These are phyloP conservation scores for Epinephelus lanceolatus DNA, from an alignment of 2,113 vertebrate species.

Conservation along the genomic window DNA sequence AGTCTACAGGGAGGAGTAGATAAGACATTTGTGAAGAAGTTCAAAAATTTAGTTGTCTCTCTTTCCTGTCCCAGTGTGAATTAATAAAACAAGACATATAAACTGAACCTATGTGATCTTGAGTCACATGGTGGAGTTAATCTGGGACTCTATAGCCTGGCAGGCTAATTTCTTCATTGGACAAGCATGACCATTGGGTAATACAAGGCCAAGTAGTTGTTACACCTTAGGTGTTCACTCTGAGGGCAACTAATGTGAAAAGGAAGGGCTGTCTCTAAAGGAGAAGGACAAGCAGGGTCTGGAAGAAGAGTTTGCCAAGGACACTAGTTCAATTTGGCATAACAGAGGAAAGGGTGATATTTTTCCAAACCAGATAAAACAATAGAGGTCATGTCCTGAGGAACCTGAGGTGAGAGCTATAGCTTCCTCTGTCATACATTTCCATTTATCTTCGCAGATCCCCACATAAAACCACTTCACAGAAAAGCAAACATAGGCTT, in stretches of 20 bases:
- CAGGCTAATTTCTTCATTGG: constrained; percentile 23
- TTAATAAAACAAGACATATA: not conserved
- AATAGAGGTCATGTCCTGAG: not conserved
- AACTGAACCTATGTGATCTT: constrained; percentile 1
- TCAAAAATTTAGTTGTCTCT: not conserved
- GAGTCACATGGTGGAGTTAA: not conserved
- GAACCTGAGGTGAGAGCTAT: constrained; percentile 9
- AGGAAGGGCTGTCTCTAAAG: constrained; percentile 12
- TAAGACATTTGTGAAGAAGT: not conserved
- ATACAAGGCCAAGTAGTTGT: constrained; percentile 18
- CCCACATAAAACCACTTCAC: constrained; percentile 33
- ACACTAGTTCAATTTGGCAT: not conserved
- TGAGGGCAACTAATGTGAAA: constrained; percentile 21
- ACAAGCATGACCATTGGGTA: constrained; percentile 8
- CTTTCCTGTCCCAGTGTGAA: not conserved
- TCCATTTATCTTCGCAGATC: constrained; percentile 51
- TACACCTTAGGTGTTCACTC: constrained; percentile 4
- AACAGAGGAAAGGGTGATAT: not conserved
- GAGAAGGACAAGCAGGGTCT: constrained; percentile 12
- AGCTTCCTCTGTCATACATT: constrained; percentile 26
- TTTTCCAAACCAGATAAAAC: constrained; percentile 13
- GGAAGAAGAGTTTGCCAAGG: constrained; percentile 9
- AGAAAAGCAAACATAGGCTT: constrained; percentile 29
- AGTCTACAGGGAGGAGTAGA: not conserved
- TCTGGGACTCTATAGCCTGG: not conserved